Percentiles rank a stretch among this genome's conserved stretches.
Conservation (phyloP, 2,888 invertebrate species). For the Hipparchia sbordonii region DNA sequence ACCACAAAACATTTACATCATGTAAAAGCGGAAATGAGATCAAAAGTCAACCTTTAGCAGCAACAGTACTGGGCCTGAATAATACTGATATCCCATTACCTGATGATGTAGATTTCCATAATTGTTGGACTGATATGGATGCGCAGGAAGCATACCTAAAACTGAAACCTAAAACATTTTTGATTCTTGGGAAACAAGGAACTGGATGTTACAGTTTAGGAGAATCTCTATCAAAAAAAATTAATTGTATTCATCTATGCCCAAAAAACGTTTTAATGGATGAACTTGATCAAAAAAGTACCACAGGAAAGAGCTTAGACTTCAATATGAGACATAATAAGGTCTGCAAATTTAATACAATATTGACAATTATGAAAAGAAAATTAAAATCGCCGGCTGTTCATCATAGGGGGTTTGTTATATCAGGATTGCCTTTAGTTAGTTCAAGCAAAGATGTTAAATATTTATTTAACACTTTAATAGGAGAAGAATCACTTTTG, state of each 20-base stretch:
- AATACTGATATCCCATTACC: conserved; percentile 64
- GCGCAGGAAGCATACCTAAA: conserved; percentile 76
- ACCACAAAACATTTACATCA: conserved; percentile 42
- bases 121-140: conserved; percentile 78
- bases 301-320: conserved; percentile 82
- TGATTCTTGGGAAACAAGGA: conserved; percentile 84
- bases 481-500: conserved; percentile 61
- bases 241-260: conserved; percentile 83
- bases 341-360: conserved; percentile 72
- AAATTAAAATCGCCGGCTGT: conserved; percentile 78
- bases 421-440: conserved; percentile 86
- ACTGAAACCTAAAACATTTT: conserved; percentile 80
- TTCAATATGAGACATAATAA: conserved; percentile 82
- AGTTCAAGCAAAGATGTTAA: conserved; percentile 57
- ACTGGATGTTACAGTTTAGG: conserved; percentile 78
- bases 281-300: conserved; percentile 81
- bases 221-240: conserved; percentile 79
- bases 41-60: conserved; percentile 52
- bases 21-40: background rate
- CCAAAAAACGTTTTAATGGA: conserved; percentile 80
- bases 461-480: conserved; percentile 50
- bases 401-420: conserved; percentile 84
- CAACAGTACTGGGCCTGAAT: conserved; percentile 63
- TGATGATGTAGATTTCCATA: conserved; percentile 45
- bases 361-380: conserved; percentile 77